phyloP scores from a whole-genome alignment of 1,140 invertebrate genomes.

The Nymphalis io region DNA sequence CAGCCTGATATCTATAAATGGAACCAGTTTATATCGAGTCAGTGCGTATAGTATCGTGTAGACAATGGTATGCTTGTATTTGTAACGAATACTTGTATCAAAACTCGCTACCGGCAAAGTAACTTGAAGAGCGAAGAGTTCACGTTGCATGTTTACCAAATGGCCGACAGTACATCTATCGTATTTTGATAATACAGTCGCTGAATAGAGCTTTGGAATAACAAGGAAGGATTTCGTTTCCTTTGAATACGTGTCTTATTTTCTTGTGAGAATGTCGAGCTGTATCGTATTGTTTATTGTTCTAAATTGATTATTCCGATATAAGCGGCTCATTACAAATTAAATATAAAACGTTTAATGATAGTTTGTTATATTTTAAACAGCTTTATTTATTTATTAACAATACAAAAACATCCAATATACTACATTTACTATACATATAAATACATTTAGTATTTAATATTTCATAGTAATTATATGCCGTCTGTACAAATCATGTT shows the following conservation, averaged over 20 bases:
- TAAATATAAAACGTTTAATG: no score
- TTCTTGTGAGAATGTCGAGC: slow-evolving; percentile 26
- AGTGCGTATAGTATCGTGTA: slow-evolving; percentile 33
- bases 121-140: slow-evolving; percentile 52
- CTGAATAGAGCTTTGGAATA: slow-evolving; percentile 61
- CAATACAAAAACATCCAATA: no score
- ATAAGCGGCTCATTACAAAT: neutral
- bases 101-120: slow-evolving; percentile 48
- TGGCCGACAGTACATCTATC: slow-evolving; percentile 49
- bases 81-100: slow-evolving; percentile 44
- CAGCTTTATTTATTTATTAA: no score
- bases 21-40: slow-evolving; percentile 40
- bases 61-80: slow-evolving; percentile 49
- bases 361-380: no score
- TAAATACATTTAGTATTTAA: no score
- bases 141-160: slow-evolving; percentile 73
- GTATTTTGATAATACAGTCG: slow-evolving; percentile 73
- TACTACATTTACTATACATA: no score
- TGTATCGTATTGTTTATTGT: neutral
- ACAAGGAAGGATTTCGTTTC: slow-evolving; percentile 64
- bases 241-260: slow-evolving; percentile 41
- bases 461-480: neutral
- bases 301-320: neutral
- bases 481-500: neutral
- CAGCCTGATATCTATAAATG: slow-evolving; percentile 35